phyloP scores from a whole-genome alignment of 2,888 invertebrate species.

The Nyleta sp. region DNA sequence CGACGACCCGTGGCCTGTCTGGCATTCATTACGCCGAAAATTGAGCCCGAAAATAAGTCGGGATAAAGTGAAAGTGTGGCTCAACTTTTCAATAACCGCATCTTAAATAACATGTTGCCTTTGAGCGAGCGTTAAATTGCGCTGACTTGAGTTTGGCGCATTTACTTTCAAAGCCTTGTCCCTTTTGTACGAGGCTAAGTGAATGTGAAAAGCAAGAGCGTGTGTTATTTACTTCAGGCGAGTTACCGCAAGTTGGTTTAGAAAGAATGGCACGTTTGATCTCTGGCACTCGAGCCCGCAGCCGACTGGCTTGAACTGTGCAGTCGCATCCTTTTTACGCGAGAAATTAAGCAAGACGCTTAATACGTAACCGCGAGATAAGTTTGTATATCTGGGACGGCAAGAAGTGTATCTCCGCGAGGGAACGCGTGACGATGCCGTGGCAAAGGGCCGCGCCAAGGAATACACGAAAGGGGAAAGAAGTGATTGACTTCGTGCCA shows the following conservation, averaged over 20 bases:
- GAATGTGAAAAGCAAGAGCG: slow-evolving; percentile 48
- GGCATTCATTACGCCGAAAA: slow-evolving; percentile 14
- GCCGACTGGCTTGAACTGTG: not conserved
- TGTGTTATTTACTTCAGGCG: slow-evolving; percentile 48
- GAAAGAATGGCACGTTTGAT: slow-evolving; percentile 59
- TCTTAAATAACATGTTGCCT: slow-evolving; percentile 41
- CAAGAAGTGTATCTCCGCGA: slow-evolving; percentile 29
- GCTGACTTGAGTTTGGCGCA: slow-evolving; percentile 38
- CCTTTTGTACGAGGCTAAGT: slow-evolving; percentile 42
- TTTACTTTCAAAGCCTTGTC: slow-evolving; percentile 49
- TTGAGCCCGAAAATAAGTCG: slow-evolving; percentile 17
- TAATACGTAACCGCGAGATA: slow-evolving; percentile 25
- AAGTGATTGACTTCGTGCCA: slow-evolving; percentile 47
- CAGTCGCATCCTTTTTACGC: slow-evolving; percentile 30
- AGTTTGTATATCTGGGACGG: slow-evolving; percentile 30
- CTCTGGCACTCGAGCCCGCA: slow-evolving; percentile 39
- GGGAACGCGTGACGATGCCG: slow-evolving; percentile 53
- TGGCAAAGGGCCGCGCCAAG: slow-evolving; percentile 37
- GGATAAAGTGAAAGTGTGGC: slow-evolving; percentile 42
- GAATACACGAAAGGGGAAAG: slow-evolving; percentile 52
- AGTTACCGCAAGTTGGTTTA: slow-evolving; percentile 55
- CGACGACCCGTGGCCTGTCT: not conserved
- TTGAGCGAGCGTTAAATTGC: slow-evolving; percentile 45
- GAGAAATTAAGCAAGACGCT: slow-evolving; percentile 36
- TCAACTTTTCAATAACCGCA: slow-evolving; percentile 46